Evolutionary conservation across 2,113 vertebrate genomes (phyloP), one percentile per base, ranked within the genome.

Genomic region (Pachypanchax playfairii): DNA sequence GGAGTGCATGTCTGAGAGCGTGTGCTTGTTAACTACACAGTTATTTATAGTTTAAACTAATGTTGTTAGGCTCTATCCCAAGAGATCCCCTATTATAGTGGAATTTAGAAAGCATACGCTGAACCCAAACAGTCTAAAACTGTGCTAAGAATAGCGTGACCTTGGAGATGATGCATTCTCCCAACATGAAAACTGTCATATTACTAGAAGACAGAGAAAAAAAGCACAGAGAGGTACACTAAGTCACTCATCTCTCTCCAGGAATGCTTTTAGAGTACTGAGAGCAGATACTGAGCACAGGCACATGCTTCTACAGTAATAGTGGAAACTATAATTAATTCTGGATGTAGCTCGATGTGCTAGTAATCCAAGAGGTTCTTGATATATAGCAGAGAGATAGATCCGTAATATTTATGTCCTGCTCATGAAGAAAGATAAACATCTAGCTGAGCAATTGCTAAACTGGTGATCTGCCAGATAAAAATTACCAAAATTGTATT

Each of bases 41-140:
- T 85, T 91, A 89, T 91, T 87, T 89, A 85, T 89, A 91, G 80
- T 60, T 41, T 21, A 50, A 67, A 57, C 57, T 75, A 69, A 82
- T 82, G 80, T 90, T 87, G 70, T 81, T 43, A 79, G 70, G 78
- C 79, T 82, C 79, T 61, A 70, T 88, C 87, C 85, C 83, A 15
- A 75, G 85, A 86, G 91, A 85, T 85, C 84, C 74, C 74, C 84
- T 90, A 91, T 92, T 91, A 92, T 83, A 52, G 62, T 85, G 90
- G 89, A 90, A 92, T 92, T 91, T 87, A 88, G 88, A 91, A 89
- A 90, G 86, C 88, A 91, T 82, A 70, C 85, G 72, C 79, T 83
- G 53, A 84, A 87, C 75, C 77, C 78, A 89, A 87, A 86, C 85
- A 85, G 74, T 88, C 76, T 71, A 79, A 81, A 80, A 77, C 44